Conservation (phyloP, 2,797 vertebrate species). For the Limnodromus scolopaceus region DNA sequence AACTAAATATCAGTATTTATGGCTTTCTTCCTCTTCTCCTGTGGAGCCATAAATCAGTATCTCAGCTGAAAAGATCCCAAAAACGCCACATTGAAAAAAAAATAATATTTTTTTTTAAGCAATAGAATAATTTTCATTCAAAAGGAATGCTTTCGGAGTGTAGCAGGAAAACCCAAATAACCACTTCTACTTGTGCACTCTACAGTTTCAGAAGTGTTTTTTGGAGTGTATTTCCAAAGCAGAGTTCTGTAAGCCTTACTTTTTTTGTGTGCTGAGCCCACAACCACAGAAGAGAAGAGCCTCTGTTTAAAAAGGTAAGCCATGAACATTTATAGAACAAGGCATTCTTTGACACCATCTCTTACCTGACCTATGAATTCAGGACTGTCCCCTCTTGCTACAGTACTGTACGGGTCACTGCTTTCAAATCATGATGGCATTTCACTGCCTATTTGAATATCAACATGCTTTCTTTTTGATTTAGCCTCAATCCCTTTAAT, state of each 20-base stretch:
- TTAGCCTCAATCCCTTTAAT: slow-evolving; percentile 64
- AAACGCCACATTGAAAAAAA: background rate
- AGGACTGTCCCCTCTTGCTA: slow-evolving; percentile 54
- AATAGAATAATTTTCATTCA: background rate
- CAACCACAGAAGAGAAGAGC: slow-evolving; percentile 66
- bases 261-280: slow-evolving; percentile 29
- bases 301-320: slow-evolving; percentile 40
- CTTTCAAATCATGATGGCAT: slow-evolving; percentile 60
- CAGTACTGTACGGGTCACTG: slow-evolving; percentile 52
- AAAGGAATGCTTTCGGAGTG: background rate
- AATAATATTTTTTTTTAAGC: background rate
- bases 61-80: background rate
- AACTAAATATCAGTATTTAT: background rate
- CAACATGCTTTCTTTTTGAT: slow-evolving; percentile 60
- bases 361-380: slow-evolving; percentile 62
- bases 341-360: slow-evolving; percentile 45
- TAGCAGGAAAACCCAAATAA: background rate
- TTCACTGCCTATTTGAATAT: slow-evolving; percentile 62
- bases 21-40: background rate
- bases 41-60: background rate
- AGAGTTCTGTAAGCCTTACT: background rate
- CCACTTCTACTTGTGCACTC: background rate
- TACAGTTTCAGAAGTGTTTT: background rate
- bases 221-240: slow-evolving; percentile 34
- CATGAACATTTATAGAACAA: slow-evolving; percentile 41